Evolutionary conservation across 1,140 invertebrate genomes (phyloP), one percentile per base, ranked within the genome.

Genomic region (Pomacea maculata): DNA sequence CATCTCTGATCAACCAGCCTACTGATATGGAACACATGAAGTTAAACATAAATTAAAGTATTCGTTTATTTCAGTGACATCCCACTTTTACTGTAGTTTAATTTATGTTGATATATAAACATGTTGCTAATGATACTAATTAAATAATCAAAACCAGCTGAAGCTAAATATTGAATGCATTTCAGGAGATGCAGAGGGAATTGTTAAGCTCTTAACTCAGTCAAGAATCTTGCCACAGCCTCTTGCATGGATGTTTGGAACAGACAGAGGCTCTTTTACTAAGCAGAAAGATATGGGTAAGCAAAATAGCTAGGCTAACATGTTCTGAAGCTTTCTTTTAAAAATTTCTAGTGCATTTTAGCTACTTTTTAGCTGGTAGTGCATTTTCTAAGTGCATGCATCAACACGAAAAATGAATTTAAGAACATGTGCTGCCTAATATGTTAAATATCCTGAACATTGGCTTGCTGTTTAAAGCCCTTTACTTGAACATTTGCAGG

Each of bases 211-310:
- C 21, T 65, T 78, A 14, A 65, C 81, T 9, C 70, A 78, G 29
- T 79, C 67, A 17, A 79, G 79, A 34, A n/a, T 61, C 61, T 73
- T 84, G 17, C 76, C 75, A 57, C 79, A 78, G 34, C 65, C 79
- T 14, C 45, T 84, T 6, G 25, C 17, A 6, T 80, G 82, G 72
- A 45, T 83, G 63, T 78, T 84, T 64, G 83, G 83, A 14, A 57
- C 81, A 71, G 77, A 70, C 8, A 45, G 77, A 6, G 65, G 67
- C 77, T 68, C 54, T 34, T 68, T 78, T 67, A 5, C 29, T 45
- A 78, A 78, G 25, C 65, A 70, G 52, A 78, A 21, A 71, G 29
- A 70, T 70, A 1, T 11, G 12, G 67, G 67, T 34, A 17, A 15
- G 67, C 21, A 8, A 61, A 61, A 11, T 61, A 17, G 11, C 11